Conservation (phyloP, 1,140 invertebrate species). For the Aphelenchoides besseyi region DNA sequence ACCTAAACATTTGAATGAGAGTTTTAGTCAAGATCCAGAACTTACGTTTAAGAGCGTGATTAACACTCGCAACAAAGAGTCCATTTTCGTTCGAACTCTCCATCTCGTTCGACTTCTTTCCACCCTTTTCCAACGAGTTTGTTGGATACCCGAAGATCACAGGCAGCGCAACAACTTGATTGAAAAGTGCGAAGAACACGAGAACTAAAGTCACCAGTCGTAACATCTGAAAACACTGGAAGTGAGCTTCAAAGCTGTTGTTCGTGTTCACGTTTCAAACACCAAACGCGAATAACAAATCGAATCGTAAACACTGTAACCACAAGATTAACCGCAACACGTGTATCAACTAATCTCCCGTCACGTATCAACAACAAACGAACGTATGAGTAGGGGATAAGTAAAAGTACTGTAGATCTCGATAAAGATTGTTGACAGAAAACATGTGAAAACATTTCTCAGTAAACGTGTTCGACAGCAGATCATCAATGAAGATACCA, state of each 20-base stretch:
- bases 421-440: no score
- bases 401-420: no score
- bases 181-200: not conserved
- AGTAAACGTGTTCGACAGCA: no score
- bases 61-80: slow-evolving; percentile 14
- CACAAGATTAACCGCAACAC: not conserved
- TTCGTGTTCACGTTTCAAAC: no score
- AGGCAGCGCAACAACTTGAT: slow-evolving; percentile 4
- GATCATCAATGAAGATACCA: no score
- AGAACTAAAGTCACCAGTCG: not conserved
- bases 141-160: slow-evolving; percentile 19
- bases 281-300: no score
- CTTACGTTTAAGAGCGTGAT: slow-evolving; percentile 16
- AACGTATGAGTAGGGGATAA: not conserved
- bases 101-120: not conserved
- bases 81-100: not conserved
- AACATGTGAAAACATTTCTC: no score
- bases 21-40: not conserved
- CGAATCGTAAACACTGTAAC: not conserved
- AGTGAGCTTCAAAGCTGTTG: no score
- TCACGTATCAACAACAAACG: not conserved
- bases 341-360: not conserved
- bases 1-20: slow-evolving; percentile 2
- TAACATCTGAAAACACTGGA: not conserved
- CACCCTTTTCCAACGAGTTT: not conserved